These are phyloP conservation scores for Marcusenius ussheri DNA, from an alignment of 2,113 vertebrate genomes.

Conservation along the genomic window DNA sequence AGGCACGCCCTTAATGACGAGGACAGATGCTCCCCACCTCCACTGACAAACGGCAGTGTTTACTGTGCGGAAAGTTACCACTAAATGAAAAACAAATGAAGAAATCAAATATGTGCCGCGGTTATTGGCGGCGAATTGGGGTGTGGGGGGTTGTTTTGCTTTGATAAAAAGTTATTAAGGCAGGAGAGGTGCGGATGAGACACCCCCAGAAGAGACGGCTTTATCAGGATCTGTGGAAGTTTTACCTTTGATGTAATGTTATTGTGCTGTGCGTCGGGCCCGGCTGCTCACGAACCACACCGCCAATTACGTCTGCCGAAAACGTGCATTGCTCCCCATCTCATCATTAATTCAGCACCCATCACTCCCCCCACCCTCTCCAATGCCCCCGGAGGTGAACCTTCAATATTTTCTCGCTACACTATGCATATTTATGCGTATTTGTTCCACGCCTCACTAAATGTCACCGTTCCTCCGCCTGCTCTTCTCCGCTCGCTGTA, in stretches of 20 bases:
- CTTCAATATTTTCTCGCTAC: slow-evolving; percentile 4
- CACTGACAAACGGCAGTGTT: background rate
- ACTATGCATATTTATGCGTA: slow-evolving; percentile 11
- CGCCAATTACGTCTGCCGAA: background rate
- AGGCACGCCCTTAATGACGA: background rate
- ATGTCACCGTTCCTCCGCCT: background rate
- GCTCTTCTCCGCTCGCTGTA: background rate
- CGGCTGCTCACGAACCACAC: background rate
- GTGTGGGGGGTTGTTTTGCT: background rate
- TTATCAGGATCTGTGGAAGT: background rate
- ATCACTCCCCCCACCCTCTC: background rate
- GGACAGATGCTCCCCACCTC: background rate
- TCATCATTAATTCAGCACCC: slow-evolving; percentile 18
- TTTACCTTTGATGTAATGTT: background rate
- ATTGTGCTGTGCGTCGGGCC: background rate
- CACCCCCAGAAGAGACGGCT: background rate
- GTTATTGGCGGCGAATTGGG: background rate
- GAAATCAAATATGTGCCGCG: background rate
- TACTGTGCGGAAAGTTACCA: background rate
- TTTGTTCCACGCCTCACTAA: slow-evolving; percentile 1
- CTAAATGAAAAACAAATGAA: background rate
- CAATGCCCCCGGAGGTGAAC: background rate
- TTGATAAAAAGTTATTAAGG: slow-evolving; percentile 12
- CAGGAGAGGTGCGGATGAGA: background rate
- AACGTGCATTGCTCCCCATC: background rate